Percentiles rank a stretch among this genome's conserved stretches.
Conservation (phyloP, 1,140 invertebrate species). For the Drosophila mauritiana region DNA sequence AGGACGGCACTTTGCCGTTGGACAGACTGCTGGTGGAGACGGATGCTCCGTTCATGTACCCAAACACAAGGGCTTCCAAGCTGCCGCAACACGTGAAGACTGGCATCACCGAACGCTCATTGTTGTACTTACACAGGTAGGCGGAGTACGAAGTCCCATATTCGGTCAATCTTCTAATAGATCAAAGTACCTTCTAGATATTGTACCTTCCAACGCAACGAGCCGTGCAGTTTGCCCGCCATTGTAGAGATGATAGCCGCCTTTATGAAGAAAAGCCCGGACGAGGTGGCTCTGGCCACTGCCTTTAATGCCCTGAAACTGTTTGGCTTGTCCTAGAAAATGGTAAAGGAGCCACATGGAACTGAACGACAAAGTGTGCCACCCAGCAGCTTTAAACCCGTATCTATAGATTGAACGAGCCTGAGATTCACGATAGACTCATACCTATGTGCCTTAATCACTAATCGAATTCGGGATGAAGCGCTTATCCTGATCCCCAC, state of each 20-base stretch:
- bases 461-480: constrained; percentile 74
- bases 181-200: constrained; percentile 86
- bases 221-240: constrained; percentile 96
- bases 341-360: constrained; percentile 2
- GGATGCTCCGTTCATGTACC: constrained; percentile 98
- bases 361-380: constrained; percentile 58
- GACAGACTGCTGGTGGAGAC: constrained; percentile 95
- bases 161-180: not conserved
- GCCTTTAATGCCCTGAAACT: constrained; percentile 97
- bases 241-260: constrained; percentile 97
- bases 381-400: constrained; percentile 28
- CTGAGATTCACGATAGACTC: constrained; percentile 77
- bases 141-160: not conserved
- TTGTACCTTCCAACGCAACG: constrained; percentile 98
- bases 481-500: constrained; percentile 49
- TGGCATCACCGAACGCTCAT: constrained; percentile 92
- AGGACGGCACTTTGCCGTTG: constrained; percentile 91
- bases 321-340: constrained; percentile 91
- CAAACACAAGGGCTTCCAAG: constrained; percentile 96
- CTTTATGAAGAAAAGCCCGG: constrained; percentile 93
- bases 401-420: constrained; percentile 52
- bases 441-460: constrained; percentile 72
- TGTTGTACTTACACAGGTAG: constrained; percentile 84
- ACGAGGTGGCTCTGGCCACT: constrained; percentile 96
- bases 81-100: constrained; percentile 94